These are phyloP conservation scores for Lepidurus couesii DNA, from an alignment of 1,140 invertebrate genomes.

Conservation along the genomic window DNA sequence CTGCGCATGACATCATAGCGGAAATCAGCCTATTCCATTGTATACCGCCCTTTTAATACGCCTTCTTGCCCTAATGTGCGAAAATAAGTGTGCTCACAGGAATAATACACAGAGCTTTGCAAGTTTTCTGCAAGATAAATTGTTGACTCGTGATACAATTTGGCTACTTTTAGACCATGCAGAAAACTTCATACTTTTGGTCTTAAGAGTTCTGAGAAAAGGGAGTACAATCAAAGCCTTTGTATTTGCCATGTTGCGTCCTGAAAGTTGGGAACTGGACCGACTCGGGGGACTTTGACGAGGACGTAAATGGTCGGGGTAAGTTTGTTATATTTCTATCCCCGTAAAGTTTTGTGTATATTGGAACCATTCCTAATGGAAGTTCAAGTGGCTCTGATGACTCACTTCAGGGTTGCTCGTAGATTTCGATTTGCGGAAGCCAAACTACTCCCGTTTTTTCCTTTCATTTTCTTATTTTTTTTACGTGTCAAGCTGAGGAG, in stretches of 20 bases:
- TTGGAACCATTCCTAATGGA: slow-evolving; percentile 1
- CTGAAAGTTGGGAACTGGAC: not conserved
- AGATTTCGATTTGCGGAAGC: not conserved
- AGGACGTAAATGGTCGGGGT: slow-evolving; percentile 4
- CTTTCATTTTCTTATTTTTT: not conserved
- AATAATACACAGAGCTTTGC: not conserved
- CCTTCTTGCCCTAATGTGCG: not conserved
- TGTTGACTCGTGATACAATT: not conserved
- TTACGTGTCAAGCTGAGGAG: not conserved
- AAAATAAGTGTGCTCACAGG: not conserved
- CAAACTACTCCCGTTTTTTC: not conserved
- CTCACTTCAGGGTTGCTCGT: not conserved
- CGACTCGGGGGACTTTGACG: not conserved
- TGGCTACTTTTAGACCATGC: not conserved
- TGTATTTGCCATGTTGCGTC: not conserved
- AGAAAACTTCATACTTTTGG: not conserved
- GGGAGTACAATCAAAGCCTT: not conserved
- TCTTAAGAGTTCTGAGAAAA: not conserved
- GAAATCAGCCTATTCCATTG: no score
- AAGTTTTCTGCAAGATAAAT: not conserved
- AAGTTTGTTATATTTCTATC: slow-evolving; percentile 10
- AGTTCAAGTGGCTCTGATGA: not conserved
- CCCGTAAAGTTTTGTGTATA: not conserved
- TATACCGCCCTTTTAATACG: no score
- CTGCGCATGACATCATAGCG: no score